phyloP scores from a whole-genome alignment of 2,797 vertebrate species.

The Rousettus madagascariensis region DNA sequence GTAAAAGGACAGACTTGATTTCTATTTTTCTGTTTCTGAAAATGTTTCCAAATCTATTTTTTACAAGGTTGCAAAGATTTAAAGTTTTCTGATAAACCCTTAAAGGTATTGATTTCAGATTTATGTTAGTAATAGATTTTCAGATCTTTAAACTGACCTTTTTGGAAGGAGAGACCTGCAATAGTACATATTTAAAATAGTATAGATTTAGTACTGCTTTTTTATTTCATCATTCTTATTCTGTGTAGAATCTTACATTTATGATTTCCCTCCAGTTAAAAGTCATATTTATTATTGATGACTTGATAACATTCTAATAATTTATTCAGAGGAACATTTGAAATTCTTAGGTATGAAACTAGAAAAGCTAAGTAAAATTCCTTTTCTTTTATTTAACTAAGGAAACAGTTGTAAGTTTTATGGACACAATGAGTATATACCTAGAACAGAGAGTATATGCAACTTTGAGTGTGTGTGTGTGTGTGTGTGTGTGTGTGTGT shows the following conservation, averaged over 20 bases:
- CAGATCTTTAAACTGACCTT: slow-evolving; percentile 14
- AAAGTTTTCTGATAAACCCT: neutral
- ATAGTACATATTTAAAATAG: neutral
- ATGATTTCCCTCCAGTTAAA: neutral
- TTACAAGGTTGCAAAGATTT: neutral
- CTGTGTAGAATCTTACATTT: neutral
- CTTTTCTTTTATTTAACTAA: slow-evolving; percentile 27
- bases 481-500: neutral
- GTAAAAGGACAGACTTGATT: neutral
- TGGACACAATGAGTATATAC: neutral
- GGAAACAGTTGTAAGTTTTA: slow-evolving; percentile 13
- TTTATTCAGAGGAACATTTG: slow-evolving; percentile 25
- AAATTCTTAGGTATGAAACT: neutral
- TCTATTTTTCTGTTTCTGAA: neutral
- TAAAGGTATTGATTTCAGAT: neutral
- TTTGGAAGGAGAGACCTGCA: neutral
- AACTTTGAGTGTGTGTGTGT: neutral
- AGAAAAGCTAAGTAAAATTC: neutral
- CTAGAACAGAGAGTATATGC: neutral
- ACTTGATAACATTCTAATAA: neutral
- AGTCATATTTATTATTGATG: neutral
- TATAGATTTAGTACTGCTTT: neutral
- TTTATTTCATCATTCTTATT: neutral
- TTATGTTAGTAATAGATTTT: slow-evolving; percentile 22
- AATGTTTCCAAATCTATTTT: neutral